Percentiles rank a stretch among this genome's conserved stretches.
Conservation (phyloP, 2,113 vertebrate species). For the Seriola quinqueradiata region DNA sequence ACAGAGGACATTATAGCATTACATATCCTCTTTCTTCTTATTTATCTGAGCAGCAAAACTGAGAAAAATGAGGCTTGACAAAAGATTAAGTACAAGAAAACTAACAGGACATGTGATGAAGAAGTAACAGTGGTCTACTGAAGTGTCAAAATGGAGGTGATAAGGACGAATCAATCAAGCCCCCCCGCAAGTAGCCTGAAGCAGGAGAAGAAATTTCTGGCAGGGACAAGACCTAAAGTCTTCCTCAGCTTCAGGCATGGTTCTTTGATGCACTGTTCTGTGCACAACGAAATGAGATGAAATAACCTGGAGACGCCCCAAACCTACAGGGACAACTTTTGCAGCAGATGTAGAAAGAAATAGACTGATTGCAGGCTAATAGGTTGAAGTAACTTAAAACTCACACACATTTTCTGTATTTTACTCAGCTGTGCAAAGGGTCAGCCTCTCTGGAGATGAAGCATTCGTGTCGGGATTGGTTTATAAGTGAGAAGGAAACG, state of each 20-base stretch:
- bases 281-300: slow-evolving; percentile 18
- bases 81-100: slow-evolving; percentile 36
- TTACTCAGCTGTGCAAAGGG: slow-evolving; percentile 19
- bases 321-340: slow-evolving; percentile 15
- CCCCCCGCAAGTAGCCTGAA: background rate
- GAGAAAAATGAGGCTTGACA: slow-evolving; percentile 29
- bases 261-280: slow-evolving; percentile 14
- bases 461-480: slow-evolving; percentile 1
- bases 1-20: background rate
- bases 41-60: slow-evolving; percentile 30
- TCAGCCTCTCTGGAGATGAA: slow-evolving; percentile 40
- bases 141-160: slow-evolving; percentile 38
- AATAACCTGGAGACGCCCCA: background rate
- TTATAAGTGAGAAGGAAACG: slow-evolving; percentile 14
- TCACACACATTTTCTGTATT: slow-evolving; percentile 3
- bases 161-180: slow-evolving; percentile 38
- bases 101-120: slow-evolving; percentile 29
- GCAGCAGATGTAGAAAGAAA: background rate
- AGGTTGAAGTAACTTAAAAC: background rate
- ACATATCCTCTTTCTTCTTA: background rate
- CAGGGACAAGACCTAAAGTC: slow-evolving; percentile 26
- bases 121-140: background rate
- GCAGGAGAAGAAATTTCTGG: slow-evolving; percentile 19
- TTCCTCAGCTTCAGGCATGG: background rate
- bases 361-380: background rate